Percentiles rank a stretch among this genome's conserved stretches.
Conservation (phyloP, 2,113 vertebrate genomes). For the Rhodinocichla rosea region DNA sequence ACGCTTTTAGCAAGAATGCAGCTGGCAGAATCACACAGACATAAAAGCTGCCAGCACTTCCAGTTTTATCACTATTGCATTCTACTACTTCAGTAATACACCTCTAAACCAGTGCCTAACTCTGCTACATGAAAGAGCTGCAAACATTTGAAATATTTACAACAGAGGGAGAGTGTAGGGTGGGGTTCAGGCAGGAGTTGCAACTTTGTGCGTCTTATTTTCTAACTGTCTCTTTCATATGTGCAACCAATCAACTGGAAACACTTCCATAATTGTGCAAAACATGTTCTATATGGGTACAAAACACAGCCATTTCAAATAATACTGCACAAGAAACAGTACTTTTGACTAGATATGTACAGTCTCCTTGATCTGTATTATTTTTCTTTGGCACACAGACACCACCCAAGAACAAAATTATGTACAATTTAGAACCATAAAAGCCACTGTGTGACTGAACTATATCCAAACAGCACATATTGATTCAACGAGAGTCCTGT, state of each 20-base stretch:
- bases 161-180: neutral
- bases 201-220: neutral
- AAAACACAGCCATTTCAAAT: neutral
- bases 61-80: neutral
- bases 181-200: neutral
- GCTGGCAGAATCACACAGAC: neutral
- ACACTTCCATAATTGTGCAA: rapidly evolving
- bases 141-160: neutral
- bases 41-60: neutral
- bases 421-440: neutral
- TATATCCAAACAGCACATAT: neutral
- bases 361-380: neutral
- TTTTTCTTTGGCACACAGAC: neutral
- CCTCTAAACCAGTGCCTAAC: neutral
- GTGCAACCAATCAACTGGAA: neutral
- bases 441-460: neutral
- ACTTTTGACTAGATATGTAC: neutral
- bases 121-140: neutral
- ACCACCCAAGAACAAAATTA: neutral
- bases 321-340: neutral
- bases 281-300: neutral
- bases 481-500: neutral
- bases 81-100: neutral
- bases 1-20: neutral
- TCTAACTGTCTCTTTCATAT: neutral